A percentile compares a stretch with the other conserved stretches of the same genome.
Conservation (phyloP, 2,888 invertebrate species). For the Sisyra terminalis region DNA sequence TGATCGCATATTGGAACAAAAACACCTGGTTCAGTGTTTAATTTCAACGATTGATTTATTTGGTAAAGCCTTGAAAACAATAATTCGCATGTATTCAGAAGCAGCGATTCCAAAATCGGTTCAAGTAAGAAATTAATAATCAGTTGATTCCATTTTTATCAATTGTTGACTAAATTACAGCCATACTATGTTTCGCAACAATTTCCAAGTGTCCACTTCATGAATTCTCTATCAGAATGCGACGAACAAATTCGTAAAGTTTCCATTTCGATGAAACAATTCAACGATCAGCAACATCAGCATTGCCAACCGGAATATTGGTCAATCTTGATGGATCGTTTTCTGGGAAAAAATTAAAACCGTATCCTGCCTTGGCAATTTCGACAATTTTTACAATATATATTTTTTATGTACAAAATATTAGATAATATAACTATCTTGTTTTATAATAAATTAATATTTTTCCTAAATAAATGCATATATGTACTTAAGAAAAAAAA, state of each 20-base stretch:
- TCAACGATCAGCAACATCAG: too few species aligned
- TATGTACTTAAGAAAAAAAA: too few species aligned
- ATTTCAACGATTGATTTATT: conserved; percentile 38
- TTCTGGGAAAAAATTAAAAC: too few species aligned
- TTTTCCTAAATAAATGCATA: too few species aligned
- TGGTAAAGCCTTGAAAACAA: conserved; percentile 35
- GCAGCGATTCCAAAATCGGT: conserved; percentile 36
- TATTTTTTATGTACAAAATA: too few species aligned
- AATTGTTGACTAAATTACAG: neutral
- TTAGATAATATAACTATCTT: too few species aligned
- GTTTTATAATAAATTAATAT: too few species aligned
- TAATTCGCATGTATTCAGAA: conserved; percentile 34
- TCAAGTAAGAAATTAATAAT: conserved; percentile 26
- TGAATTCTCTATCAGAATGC: conserved; percentile 2
- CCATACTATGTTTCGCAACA: neutral
- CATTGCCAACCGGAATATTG: too few species aligned
- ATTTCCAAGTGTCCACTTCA: neutral
- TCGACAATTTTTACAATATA: too few species aligned
- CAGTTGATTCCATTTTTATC: neutral
- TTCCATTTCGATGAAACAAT: neutral
- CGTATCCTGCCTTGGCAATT: too few species aligned
- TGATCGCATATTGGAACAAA: conserved; percentile 31
- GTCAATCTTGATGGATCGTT: too few species aligned
- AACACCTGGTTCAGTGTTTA: conserved; percentile 34
- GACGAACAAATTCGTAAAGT: conserved; percentile 4